Percentiles rank a stretch among this genome's conserved stretches.
Evolutionary conservation across 2,113 vertebrate genomes (phyloP).

Genomic region (Callithrix jacchus): DNA sequence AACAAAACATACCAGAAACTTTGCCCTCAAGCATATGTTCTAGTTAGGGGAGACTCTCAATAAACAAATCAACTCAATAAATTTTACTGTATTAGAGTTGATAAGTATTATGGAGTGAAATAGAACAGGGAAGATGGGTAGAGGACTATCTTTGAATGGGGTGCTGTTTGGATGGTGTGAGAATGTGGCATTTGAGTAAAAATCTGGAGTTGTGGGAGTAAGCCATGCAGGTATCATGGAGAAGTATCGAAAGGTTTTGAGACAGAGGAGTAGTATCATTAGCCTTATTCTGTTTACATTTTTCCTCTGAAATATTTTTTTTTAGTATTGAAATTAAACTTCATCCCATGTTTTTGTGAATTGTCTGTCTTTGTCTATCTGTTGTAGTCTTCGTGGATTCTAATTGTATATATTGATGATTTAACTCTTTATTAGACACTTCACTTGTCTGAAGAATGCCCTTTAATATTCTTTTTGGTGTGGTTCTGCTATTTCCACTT

Average conservation of each 20-base stretch:
- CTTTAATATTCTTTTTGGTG: conserved; percentile 19
- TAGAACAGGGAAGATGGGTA: neutral
- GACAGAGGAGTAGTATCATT: neutral
- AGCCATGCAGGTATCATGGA: neutral
- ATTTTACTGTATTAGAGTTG: neutral
- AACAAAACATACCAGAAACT: neutral
- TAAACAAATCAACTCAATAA: neutral
- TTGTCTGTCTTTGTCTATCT: neutral
- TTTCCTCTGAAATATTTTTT: neutral
- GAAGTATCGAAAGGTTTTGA: neutral
- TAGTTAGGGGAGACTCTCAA: neutral
- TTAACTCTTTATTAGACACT: neutral
- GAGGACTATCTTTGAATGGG: neutral
- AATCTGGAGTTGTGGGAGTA: neutral
- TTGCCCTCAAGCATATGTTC: neutral
- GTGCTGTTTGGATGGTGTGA: neutral
- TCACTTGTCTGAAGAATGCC: neutral
- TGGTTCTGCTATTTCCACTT: neutral
- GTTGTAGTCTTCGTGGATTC: neutral
- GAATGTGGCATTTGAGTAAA: neutral
- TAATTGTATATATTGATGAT: neutral
- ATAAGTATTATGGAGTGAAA: neutral
- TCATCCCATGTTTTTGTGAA: neutral
- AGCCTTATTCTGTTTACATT: neutral
- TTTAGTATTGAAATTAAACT: neutral